Base-by-base conservation (phyloP, 1,140 invertebrate genomes). In the Druon quercuslanigerum region DNA sequence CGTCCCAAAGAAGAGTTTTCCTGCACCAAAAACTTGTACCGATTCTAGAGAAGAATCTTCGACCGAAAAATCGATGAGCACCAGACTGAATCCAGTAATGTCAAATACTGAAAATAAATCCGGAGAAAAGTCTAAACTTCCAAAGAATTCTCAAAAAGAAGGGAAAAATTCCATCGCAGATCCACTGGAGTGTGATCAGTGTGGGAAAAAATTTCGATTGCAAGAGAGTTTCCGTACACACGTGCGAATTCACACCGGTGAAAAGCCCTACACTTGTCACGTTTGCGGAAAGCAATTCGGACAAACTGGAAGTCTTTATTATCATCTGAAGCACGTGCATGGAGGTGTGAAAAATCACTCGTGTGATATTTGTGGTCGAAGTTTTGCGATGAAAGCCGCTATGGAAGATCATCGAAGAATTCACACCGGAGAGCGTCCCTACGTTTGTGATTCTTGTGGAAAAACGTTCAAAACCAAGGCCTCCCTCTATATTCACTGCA, bases 401-500 rank as follows among this genome's bases (percentile, higher is more conserved):
- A 88, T 93, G 80, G 92, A 94, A 0, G 93, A 94, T 81, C 94
- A 95, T 81, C 91, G 93, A 85, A 93, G 94, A 86, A 93, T 93
- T 46, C 94, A 95, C 76, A 94, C 93, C 0, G 92, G 94, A 33
- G 92, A 93, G 74, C 92, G 94, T 60, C 94, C 94, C 0, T 95
- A 93, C 78, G 91, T 93, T 16, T 95, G 94, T 80, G 93, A 95
- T 74, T 88, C 92, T 60, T 95, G 94, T 74, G 93, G 88, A 7
- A 93, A 93, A 81, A 87, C 86, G 12, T 94, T 93, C 85, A 90
- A 91, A 4, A 91, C 91, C 0, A 90, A 91, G 50, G 92, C 92
- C 0, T 91, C 92, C 6, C 84, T 93, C 8, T 93, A 93, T 81
- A 92, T 93, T 60, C 93, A 94, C 85, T 86, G 88, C n/a, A 90